Percentiles rank a stretch among this genome's conserved stretches.
Evolutionary conservation across 2,888 invertebrate species (phyloP).

Genomic region (Dicranocentrus wangi): DNA sequence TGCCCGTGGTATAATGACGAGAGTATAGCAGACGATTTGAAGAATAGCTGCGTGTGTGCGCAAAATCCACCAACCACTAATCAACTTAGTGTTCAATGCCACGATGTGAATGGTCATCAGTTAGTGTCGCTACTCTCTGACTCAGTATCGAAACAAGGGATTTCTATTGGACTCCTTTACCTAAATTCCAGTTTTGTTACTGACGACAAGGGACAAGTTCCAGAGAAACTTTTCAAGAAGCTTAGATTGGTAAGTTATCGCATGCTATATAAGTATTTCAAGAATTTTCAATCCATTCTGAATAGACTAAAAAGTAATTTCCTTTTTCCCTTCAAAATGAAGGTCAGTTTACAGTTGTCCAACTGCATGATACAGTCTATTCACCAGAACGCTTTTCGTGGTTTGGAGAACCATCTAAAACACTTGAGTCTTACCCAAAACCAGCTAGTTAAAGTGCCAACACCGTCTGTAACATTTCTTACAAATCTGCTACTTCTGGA

Average conservation of each 20-base stretch:
- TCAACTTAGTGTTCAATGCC: slow-evolving; percentile 91
- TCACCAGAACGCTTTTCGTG: slow-evolving; percentile 84
- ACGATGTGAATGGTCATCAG: slow-evolving; percentile 87
- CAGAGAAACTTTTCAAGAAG: slow-evolving; percentile 67
- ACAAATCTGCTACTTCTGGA: slow-evolving; percentile 86
- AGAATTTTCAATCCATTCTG: neutral
- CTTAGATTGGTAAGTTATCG: slow-evolving; percentile 67
- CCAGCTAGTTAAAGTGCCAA: slow-evolving; percentile 85
- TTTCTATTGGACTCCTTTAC: slow-evolving; percentile 88
- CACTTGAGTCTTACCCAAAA: slow-evolving; percentile 75
- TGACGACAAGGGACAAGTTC: slow-evolving; percentile 70
- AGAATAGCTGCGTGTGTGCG: slow-evolving; percentile 90
- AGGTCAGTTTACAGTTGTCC: slow-evolving; percentile 85
- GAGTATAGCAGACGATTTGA: slow-evolving; percentile 79
- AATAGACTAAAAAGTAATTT: slow-evolving; percentile 5
- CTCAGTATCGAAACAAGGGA: slow-evolving; percentile 77
- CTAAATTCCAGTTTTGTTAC: slow-evolving; percentile 88
- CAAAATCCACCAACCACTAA: slow-evolving; percentile 83
- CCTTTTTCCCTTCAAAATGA: no score
- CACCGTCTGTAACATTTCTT: slow-evolving; percentile 81
- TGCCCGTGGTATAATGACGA: slow-evolving; percentile 90
- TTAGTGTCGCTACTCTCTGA: slow-evolving; percentile 80
- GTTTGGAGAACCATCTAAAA: slow-evolving; percentile 80
- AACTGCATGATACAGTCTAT: slow-evolving; percentile 85
- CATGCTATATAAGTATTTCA: neutral